Evolutionary conservation across 2,113 vertebrate genomes (phyloP).

Genomic region (Tylochromis polylepis): DNA sequence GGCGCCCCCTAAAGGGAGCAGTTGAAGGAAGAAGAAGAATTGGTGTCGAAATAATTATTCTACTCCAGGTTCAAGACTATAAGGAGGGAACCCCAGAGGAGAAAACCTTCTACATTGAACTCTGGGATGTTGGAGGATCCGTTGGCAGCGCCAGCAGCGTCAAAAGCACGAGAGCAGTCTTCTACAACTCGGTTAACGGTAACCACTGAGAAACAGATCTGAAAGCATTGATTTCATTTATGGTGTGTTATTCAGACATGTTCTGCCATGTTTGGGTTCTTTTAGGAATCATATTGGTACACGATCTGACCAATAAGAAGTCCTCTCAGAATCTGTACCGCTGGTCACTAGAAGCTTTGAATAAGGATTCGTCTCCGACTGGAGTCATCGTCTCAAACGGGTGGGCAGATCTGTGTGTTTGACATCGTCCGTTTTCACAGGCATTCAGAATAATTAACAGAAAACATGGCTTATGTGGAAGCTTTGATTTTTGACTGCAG

Average conservation of each 20-base stretch:
- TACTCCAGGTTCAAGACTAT: conserved; percentile 90
- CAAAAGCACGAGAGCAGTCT: conserved; percentile 95
- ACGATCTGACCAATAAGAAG: conserved; percentile 98
- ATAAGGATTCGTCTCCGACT: conserved; percentile 86
- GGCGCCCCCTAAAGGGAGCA: neutral
- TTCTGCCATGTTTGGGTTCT: neutral
- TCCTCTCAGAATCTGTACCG: conserved; percentile 96
- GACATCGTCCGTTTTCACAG: neutral
- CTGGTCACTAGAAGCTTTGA: conserved; percentile 92
- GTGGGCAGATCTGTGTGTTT: conserved; percentile 51
- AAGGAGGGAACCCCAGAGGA: conserved; percentile 96
- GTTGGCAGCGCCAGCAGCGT: conserved; percentile 91
- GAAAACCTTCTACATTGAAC: conserved; percentile 93
- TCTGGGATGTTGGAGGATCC: conserved; percentile 97
- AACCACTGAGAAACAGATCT: neutral
- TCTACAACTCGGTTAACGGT: conserved; percentile 97
- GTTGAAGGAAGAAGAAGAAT: neutral
- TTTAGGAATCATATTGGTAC: conserved; percentile 93
- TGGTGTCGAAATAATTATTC: neutral
- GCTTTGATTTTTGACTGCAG: conserved; percentile 57
- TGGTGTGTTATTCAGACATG: neutral
- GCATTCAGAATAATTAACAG: neutral
- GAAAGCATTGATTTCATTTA: neutral
- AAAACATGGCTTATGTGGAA: neutral
- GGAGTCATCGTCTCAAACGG: conserved; percentile 95